These are phyloP conservation scores for Peucedramus taeniatus DNA, from an alignment of 2,113 vertebrate genomes.

Conservation along the genomic window DNA sequence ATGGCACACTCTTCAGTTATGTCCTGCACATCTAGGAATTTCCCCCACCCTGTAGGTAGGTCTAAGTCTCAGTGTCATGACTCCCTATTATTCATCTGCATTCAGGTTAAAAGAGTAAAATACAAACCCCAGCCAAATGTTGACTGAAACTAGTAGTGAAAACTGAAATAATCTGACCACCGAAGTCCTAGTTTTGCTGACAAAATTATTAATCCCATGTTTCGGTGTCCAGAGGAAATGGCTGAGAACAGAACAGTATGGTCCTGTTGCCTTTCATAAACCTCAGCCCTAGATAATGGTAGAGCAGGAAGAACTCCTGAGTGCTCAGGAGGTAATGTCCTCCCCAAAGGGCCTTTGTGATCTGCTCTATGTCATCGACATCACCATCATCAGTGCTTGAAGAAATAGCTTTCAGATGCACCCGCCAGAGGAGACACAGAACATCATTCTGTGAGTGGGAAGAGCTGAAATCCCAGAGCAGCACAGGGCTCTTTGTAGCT, in stretches of 20 bases:
- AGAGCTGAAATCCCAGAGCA: not conserved
- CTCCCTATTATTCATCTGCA: not conserved
- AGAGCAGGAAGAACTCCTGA: not conserved
- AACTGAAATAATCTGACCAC: constrained; percentile 19
- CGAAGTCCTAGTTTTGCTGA: not conserved
- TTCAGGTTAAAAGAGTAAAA: not conserved
- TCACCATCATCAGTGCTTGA: not conserved
- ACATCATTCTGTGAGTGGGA: not conserved
- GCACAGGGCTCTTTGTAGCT: not conserved
- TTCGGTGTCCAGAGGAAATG: not conserved
- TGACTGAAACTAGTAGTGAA: not conserved
- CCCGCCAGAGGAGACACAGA: not conserved
- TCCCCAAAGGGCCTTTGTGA: not conserved
- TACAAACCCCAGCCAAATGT: not conserved
- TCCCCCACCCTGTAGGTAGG: too few species aligned
- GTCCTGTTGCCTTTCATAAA: not conserved
- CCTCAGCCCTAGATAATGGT: not conserved
- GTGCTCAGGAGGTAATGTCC: not conserved
- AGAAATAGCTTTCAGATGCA: not conserved
- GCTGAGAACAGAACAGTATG: not conserved
- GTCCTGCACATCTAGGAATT: not conserved
- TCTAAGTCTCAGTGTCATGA: not conserved
- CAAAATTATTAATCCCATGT: not conserved
- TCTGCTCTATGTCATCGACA: not conserved
- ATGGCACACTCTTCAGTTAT: not conserved